Evolutionary conservation across 30 jellyfish, hydroid and myxozoan genomes (phyloP), one percentile per base, ranked within the genome.

Genomic region (Euphysa ruthae): DNA sequence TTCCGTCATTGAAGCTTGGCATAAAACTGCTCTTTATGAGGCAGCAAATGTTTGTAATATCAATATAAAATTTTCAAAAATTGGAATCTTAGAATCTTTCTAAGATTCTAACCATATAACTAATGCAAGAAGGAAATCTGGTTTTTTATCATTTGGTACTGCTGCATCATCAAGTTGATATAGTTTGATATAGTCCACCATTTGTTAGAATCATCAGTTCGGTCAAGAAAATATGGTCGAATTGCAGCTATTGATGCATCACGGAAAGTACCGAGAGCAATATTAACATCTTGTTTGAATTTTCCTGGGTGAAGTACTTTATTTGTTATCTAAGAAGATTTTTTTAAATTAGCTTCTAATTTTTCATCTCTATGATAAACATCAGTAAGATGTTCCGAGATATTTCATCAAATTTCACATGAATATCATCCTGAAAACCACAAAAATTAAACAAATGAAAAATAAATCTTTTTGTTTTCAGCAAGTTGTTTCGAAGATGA

Each of bases 401-500:
- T 46, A 46, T 10, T 46, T 46, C 10, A 46, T 29, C 60, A 46
- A 29, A 25, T n/a, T 46, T 25, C 10, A 46, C 10, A 46, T 46
- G 6, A 46, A 46, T 46, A 46, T n/a, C 60, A 46, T 46, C 60
- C 18, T 46, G 60, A 46, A 8, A 46, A 25, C 23, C 28, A 2
- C 23, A 5, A 46, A 46, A 46, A 46, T 46, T 25, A 46, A 46
- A 46, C 18, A 10, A 25, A 46, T 25, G 69, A 16, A 56, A 56
- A 16, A 56, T 28, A 56, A 56, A 56, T 16, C n/a, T 26, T 28
- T 56, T 56, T 18, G 44, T 15, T 18, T 56, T 56, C 65, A 56
- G 54, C 26, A 56, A 27, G 30, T 56, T 56, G 69, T 56, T 56
- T 56, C 55, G 69, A 16, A 18, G 69, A 56, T 56, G 69, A 21